Evolutionary conservation across 2,888 invertebrate genomes (phyloP), one percentile per base, ranked within the genome.

Genomic region (Steinernema hermaphroditum): DNA sequence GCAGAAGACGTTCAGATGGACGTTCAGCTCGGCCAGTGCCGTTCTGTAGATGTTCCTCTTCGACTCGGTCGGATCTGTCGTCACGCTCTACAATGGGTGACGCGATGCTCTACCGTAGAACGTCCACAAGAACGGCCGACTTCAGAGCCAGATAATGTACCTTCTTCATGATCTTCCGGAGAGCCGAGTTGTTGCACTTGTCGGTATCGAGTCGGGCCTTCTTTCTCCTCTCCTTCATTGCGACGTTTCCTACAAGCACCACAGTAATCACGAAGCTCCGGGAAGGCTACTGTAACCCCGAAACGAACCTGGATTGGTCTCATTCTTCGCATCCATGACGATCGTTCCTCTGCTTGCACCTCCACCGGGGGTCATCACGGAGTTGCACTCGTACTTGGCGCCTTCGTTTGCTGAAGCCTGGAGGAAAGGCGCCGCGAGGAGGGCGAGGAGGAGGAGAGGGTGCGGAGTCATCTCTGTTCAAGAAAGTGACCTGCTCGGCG

Each of bases 11-110:
- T 54, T 24, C n/a, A 54, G 6, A 27, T 54, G 27, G 14, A 54
- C 27, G 54, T 54, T 54, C 24, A 54, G 27, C 6, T 54, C 54
- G 22, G 9, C 27, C 27, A 54, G 54, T 4, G 19, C 54, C 9
- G 27, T 54, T 24, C 27, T 54, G 54, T 54, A 54, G 54, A 54
- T 54, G 27, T 16, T 54, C 27, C 54, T 54, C 27, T 54, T 54
- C 24, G 54, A 54, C 27, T 54, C 54, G 24, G 54, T 54, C 54
- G 27, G 19, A 27, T 54, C 54, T 2, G 27, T 6, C 12, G 54
- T 54, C 27, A 54, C 27, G 6, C 8, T 9, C 46, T 46, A n/a
- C 24, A 54, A 54, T 6, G 2, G 27, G 6, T 49, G 19, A 6
- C 6, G 19, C 14, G 49, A 6, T n/a, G 6, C 9, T 19, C 19